Percentiles rank a stretch among this genome's conserved stretches.
These are phyloP conservation scores for Poecilia gillii DNA, from an alignment of 2,797 vertebrate species.

Conservation along the genomic window DNA sequence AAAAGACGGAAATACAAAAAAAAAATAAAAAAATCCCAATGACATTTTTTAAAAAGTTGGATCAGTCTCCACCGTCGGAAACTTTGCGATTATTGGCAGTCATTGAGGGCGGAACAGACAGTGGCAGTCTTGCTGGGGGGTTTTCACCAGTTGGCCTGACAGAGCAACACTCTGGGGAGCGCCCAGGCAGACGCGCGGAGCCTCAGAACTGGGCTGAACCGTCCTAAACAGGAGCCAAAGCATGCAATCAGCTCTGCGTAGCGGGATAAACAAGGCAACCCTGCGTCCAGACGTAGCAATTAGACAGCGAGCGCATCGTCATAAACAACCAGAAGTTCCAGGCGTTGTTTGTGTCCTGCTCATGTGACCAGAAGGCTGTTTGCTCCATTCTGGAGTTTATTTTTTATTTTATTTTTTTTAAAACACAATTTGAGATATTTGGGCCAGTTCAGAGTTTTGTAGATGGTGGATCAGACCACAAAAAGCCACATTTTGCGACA, in stretches of 20 bases:
- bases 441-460: conserved; percentile 33
- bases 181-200: conserved; percentile 53
- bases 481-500: not conserved
- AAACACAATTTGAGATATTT: conserved; percentile 38
- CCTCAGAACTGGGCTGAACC: conserved; percentile 63
- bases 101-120: conserved; percentile 37
- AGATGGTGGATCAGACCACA: conserved; percentile 27
- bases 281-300: conserved; percentile 73
- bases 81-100: conserved; percentile 40
- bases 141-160: conserved; percentile 56
- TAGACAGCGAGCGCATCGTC: conserved; percentile 54
- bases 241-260: conserved; percentile 70
- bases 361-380: conserved; percentile 44
- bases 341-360: conserved; percentile 34
- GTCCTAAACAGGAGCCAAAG: conserved; percentile 66
- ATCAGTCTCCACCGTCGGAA: conserved; percentile 35
- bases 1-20: not conserved
- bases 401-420: conserved; percentile 55
- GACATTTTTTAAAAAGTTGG: not conserved
- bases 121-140: conserved; percentile 51
- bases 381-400: conserved; percentile 43
- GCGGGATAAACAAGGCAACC: conserved; percentile 72
- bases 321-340: conserved; percentile 67
- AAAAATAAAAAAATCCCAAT: not conserved
- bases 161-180: conserved; percentile 48